A percentile compares a stretch with the other conserved stretches of the same genome.
Evolutionary conservation across 2,888 invertebrate genomes (phyloP).

Genomic region (Meiosimyza platycephala): DNA sequence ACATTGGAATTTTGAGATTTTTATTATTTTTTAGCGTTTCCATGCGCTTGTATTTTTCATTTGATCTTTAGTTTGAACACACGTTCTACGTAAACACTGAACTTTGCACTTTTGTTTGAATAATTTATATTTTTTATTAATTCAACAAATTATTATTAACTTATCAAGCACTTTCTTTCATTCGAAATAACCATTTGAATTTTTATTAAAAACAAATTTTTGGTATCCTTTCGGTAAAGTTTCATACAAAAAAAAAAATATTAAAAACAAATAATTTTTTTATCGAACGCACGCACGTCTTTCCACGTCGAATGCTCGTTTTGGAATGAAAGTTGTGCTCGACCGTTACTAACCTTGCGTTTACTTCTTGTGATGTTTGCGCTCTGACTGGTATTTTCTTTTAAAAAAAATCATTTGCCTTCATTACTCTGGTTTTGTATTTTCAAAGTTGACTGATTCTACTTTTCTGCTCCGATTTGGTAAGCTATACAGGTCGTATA

Average conservation of each 20-base stretch:
- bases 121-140: not conserved
- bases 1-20: not conserved
- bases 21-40: conserved; percentile 10
- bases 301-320: conserved; percentile 64
- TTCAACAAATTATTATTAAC: not conserved
- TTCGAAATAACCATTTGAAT: not conserved
- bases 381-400: conserved; percentile 23
- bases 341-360: conserved; percentile 46
- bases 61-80: conserved; percentile 14
- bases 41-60: conserved; percentile 31
- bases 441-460: too few relatives aligned
- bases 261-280: not conserved
- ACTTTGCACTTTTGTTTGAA: not conserved
- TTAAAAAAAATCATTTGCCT: too few relatives aligned
- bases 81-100: conserved; percentile 21
- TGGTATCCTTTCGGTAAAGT: not conserved
- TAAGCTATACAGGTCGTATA: too few relatives aligned
- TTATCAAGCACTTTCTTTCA: not conserved
- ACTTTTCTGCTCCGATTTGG: too few relatives aligned
- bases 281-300: conserved; percentile 52
- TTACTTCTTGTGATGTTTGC: conserved; percentile 46
- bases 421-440: too few relatives aligned
- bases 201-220: not conserved
- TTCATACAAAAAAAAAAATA: too few relatives aligned
- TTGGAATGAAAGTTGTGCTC: conserved; percentile 64